Base-by-base conservation (phyloP, 2,797 vertebrate species). In the Mionectes olivaceus region DNA sequence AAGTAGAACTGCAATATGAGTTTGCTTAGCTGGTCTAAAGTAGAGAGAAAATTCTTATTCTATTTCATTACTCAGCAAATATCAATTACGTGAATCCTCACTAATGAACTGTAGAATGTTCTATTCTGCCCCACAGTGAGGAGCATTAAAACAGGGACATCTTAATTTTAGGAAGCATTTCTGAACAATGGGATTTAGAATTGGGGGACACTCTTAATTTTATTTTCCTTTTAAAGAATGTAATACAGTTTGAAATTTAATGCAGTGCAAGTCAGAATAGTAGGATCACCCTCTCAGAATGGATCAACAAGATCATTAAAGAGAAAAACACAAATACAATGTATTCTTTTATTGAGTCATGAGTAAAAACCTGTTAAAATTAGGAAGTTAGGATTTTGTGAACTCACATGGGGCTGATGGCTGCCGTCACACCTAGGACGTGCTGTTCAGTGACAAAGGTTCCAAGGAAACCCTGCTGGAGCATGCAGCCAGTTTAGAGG, bases 391-490 rank as follows among this genome's bases (percentile, higher is more conserved):
- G 50, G 9, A 49, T 16, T 69, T 49, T 64, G 65, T 69, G 70
- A 89, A 89, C 94, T 95, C 89, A 92, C 76, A 49, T 57, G 85
- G 92, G 70, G 30, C 60, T 96, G 81, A 91, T 2, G 83, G 75
- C 60, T 92, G 67, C 69, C 11, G 7, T 35, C 71, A 88, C 70
- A 91, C 50, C 49, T 76, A 64, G 70, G 85, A 92, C 3, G 44
- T 83, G 94, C 60, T 75, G 64, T 81, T 93, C 94, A 91, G 2
- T 79, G 88, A 90, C 77, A 95, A 73, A 85, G 55, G 37, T 82
- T 82, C 85, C 93, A 87, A 94, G 95, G 89, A 96, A 97, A 95
- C 89, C 93, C 95, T 96, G 92, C 94, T 96, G 97, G 93, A 97
- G 94, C 84, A 82, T 47, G 80, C 61, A 89, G 93, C 95, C 95